Evolutionary conservation across 2,797 vertebrate species (phyloP).

Genomic region (Salmo trutta): DNA sequence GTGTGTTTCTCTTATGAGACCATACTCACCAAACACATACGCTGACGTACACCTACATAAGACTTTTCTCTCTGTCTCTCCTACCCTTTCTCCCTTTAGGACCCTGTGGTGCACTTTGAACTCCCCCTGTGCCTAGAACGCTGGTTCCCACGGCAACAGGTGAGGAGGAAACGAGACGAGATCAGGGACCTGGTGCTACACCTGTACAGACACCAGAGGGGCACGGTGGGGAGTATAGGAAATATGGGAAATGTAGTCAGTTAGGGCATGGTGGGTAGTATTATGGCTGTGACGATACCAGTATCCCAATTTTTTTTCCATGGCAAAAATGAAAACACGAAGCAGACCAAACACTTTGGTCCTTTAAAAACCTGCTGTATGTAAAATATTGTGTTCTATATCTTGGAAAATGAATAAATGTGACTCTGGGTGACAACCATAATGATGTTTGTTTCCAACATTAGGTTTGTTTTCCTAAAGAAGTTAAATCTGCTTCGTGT

Average conservation of each 20-base stretch:
- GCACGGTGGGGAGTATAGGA: conserved; percentile 48
- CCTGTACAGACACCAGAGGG: conserved; percentile 84
- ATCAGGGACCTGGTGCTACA: conserved; percentile 91
- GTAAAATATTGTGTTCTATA: no score
- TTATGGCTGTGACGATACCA: conserved; percentile 63
- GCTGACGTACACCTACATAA: neutral
- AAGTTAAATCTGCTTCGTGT: no score
- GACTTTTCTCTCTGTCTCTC: conserved; percentile 11
- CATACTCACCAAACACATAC: no score
- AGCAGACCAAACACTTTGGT: no score
- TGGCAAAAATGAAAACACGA: no score
- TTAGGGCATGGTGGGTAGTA: conserved; percentile 19
- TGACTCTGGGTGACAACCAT: no score
- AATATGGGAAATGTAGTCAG: conserved; percentile 62
- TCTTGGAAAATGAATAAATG: no score
- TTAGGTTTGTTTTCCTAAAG: no score
- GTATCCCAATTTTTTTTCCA: no score
- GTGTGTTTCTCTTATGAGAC: no score
- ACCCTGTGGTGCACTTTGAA: conserved; percentile 92
- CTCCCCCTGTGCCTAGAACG: conserved; percentile 84
- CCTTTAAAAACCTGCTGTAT: no score
- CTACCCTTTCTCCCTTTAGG: conserved; percentile 67
- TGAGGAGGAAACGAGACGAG: conserved; percentile 90
- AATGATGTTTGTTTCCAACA: no score
- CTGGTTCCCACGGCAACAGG: conserved; percentile 91